A percentile compares a stretch with the other conserved stretches of the same genome.
These are phyloP conservation scores for Metridium senile DNA, from an alignment of 92 coral and sea anemone species.

Conservation along the genomic window DNA sequence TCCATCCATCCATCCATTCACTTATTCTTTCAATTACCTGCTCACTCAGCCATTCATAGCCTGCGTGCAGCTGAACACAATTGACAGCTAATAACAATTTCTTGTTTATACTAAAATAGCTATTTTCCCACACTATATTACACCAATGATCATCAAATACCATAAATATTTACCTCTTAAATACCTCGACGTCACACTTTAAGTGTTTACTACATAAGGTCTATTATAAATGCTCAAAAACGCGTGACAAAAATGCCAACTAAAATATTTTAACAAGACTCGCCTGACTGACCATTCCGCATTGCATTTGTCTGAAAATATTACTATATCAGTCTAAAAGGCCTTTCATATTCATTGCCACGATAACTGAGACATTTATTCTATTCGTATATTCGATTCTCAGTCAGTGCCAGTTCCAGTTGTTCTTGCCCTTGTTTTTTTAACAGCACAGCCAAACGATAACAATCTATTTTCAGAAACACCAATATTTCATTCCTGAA, in stretches of 20 bases:
- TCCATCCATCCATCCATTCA: too few species aligned
- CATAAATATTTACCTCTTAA: neutral
- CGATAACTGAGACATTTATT: too few species aligned
- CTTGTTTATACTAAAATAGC: neutral
- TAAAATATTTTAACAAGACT: neutral
- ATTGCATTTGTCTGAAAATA: constrained; percentile 1
- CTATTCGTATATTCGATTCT: too few species aligned
- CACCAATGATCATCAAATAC: neutral
- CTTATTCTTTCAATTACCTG: too few species aligned
- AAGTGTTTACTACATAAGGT: neutral
- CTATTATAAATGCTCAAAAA: neutral
- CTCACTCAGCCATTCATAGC: too few species aligned
- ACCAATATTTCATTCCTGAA: too few species aligned
- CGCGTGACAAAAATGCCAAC: neutral
- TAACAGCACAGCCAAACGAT: too few species aligned
- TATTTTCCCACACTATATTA: neutral
- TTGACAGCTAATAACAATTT: too few species aligned
- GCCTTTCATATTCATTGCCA: neutral
- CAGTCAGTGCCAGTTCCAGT: too few species aligned
- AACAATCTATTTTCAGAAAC: too few species aligned
- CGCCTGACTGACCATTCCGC: neutral
- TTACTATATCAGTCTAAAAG: neutral
- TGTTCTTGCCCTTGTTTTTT: too few species aligned
- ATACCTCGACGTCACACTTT: neutral
- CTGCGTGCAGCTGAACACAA: too few species aligned